Base-by-base conservation (phyloP, 2,888 invertebrate species). In the Latrodectus elegans region DNA sequence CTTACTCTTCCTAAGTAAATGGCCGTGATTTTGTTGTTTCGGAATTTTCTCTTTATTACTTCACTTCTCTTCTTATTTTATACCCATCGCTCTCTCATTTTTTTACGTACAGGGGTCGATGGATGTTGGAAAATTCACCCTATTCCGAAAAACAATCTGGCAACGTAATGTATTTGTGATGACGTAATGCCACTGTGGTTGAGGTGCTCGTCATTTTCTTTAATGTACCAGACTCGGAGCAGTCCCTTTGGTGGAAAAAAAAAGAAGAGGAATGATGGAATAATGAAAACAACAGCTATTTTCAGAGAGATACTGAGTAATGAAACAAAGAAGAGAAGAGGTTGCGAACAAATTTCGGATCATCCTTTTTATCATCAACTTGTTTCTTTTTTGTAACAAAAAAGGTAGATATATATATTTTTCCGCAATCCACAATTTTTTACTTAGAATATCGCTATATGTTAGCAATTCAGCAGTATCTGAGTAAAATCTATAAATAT, bases 41-140 rank as follows among this genome's bases (percentile, higher is more conserved):
- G 75, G 84, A 86, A 81, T 86, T 86, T 86, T 76, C 86, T 81
- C 81, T 81, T 86, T 86, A 86, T 86, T 86, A 86, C 86, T 77
- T 55, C 49, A 53, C 76, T 67, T 60, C 76, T 71, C 60, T 78
- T 77, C 49, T 53, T 74, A 67, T 78, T 72, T 55, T 52, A 52
- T 72, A 60, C 72, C 53, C 49, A 9, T 67, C 53, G 15, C 70
- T 72, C 14, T 70, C 64, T 22, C 70, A n/a, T 70, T 76, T 83
- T 26, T 76, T n/a, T 81, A 15, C 64, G 26, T 52, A 4, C 12
- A 77, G 76, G 68, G 76, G 81, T 81, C 76, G 72, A 77, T 76
- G 86, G 12, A 15, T 11, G 22, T 17, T 17, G 49, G 65, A 12
- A 26, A 51, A 51, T 49, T 22, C 53, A 11, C 67, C 22, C 79